phyloP scores from a whole-genome alignment of 2,113 vertebrate genomes.

The Silurus asotus region DNA sequence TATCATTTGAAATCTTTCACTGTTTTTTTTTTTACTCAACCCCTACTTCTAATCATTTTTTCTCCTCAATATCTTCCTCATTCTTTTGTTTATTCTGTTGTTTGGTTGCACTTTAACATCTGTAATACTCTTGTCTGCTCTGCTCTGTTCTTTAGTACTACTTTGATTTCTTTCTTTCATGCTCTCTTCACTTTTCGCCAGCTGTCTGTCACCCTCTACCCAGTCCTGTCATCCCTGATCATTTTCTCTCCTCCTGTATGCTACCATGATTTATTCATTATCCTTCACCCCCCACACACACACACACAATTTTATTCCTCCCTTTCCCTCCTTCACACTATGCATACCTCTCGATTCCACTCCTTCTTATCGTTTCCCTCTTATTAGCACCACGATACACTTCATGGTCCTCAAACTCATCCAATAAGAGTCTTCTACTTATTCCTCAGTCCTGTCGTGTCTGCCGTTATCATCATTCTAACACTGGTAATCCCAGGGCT shows the following conservation, averaged over 20 bases:
- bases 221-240: not conserved
- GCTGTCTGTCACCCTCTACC: not conserved
- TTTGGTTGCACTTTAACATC: not conserved
- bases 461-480: slow-evolving; percentile 2
- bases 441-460: not conserved
- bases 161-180: not conserved
- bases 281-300: not conserved
- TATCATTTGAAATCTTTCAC: not conserved
- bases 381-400: too few species aligned
- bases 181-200: not conserved
- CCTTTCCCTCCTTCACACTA: not conserved
- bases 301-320: not conserved
- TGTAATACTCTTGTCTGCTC: not conserved
- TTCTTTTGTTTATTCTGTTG: not conserved
- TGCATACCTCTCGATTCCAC: not conserved
- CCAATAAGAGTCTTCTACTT: not conserved
- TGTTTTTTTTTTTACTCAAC: not conserved
- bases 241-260: not conserved
- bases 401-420: not conserved
- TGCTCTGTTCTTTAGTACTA: not conserved
- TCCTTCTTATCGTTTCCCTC: not conserved
- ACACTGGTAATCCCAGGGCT: slow-evolving; percentile 22
- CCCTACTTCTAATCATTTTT: not conserved
- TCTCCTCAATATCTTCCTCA: not conserved
- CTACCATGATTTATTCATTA: not conserved